Percentiles rank a stretch among this genome's conserved stretches.
Evolutionary conservation across 2,888 invertebrate genomes (phyloP).

Genomic region (Drosophila emarginata): DNA sequence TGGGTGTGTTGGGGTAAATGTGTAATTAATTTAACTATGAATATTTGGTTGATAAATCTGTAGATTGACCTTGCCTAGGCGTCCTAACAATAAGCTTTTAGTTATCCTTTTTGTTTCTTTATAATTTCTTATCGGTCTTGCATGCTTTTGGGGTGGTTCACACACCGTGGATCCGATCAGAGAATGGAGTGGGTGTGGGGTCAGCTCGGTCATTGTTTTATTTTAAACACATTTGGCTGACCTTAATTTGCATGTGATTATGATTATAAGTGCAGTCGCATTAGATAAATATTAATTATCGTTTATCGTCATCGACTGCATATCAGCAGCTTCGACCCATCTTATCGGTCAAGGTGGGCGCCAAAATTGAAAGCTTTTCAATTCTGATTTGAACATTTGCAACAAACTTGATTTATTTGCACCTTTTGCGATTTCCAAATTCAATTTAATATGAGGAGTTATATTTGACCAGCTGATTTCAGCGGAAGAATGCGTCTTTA

Average conservation of each 20-base stretch:
- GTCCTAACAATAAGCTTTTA: background rate
- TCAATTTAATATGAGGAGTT: background rate
- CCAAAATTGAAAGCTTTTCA: slow-evolving; percentile 28
- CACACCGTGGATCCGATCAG: background rate
- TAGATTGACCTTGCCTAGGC: too few relatives aligned
- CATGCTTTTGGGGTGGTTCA: background rate
- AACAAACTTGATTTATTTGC: background rate
- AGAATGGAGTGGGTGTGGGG: background rate
- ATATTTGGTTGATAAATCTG: background rate
- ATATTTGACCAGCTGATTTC: slow-evolving; percentile 5
- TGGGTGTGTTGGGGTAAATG: slow-evolving; percentile 1
- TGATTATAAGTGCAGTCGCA: slow-evolving; percentile 19
- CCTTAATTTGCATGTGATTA: slow-evolving; percentile 45
- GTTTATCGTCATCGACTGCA: slow-evolving; percentile 20
- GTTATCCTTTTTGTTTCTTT: background rate
- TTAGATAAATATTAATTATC: slow-evolving; percentile 7
- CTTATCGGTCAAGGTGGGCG: slow-evolving; percentile 25
- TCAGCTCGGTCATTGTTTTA: slow-evolving; percentile 10
- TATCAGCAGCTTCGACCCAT: slow-evolving; percentile 14
- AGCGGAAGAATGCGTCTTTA: background rate
- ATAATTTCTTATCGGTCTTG: background rate
- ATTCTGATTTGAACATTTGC: slow-evolving; percentile 14
- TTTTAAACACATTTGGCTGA: slow-evolving; percentile 18
- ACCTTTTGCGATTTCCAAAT: background rate
- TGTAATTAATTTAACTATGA: background rate